Evolutionary conservation across 2,888 invertebrate genomes (phyloP).

Genomic region (Oxycera nigricornis): DNA sequence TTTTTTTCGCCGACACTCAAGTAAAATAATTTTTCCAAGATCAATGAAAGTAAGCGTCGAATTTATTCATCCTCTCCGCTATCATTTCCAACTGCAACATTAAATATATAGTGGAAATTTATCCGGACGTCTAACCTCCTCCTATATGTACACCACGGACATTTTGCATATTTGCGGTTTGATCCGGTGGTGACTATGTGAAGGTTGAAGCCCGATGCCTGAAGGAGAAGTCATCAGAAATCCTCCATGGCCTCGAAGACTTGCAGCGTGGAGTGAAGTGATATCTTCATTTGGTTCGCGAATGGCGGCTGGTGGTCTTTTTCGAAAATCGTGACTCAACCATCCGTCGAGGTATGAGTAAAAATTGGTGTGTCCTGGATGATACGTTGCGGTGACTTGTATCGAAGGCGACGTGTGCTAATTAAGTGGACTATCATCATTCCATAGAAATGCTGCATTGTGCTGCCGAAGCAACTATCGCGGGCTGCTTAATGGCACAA

Average conservation of each 20-base stretch:
- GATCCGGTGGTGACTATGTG: background rate
- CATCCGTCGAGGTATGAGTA: slow-evolving; percentile 43
- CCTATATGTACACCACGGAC: slow-evolving; percentile 10
- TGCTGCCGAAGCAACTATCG: background rate
- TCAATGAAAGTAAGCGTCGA: background rate
- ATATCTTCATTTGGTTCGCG: slow-evolving; percentile 32
- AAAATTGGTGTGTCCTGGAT: slow-evolving; percentile 39
- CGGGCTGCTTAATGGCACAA: background rate
- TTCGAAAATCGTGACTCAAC: slow-evolving; percentile 45
- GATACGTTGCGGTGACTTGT: slow-evolving; percentile 39
- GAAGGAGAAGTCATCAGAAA: slow-evolving; percentile 14
- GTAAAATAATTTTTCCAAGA: no score
- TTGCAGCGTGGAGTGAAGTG: slow-evolving; percentile 20
- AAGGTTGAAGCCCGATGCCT: background rate
- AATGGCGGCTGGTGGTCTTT: slow-evolving; percentile 46
- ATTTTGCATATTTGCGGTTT: slow-evolving; percentile 40
- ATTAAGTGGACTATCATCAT: slow-evolving; percentile 33
- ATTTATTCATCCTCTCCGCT: background rate
- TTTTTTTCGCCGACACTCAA: no score
- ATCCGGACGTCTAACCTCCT: slow-evolving; percentile 3
- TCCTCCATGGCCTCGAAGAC: background rate
- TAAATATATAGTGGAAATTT: slow-evolving; percentile 9
- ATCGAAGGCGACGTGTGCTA: slow-evolving; percentile 37
- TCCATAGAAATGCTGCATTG: slow-evolving; percentile 1
- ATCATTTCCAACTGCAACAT: slow-evolving; percentile 4